Percentiles rank a stretch among this genome's conserved stretches.
Evolutionary conservation across 2,888 invertebrate species (phyloP).

Genomic region (Apamea sordens): DNA sequence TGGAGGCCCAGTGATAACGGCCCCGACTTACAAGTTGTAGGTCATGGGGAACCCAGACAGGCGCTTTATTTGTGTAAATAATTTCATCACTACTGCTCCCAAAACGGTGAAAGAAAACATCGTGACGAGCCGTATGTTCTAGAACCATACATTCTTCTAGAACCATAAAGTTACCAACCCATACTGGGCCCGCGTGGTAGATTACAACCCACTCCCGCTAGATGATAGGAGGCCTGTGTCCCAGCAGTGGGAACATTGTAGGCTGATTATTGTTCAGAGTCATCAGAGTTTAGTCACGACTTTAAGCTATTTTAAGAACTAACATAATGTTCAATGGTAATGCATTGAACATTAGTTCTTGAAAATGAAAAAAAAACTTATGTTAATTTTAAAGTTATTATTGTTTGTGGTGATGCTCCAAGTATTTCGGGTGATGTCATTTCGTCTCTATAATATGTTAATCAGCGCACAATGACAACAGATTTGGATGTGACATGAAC

Average conservation of each 20-base stretch:
- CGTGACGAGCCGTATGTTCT: no score
- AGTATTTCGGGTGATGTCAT: conserved; percentile 67
- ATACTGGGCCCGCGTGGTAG: no score
- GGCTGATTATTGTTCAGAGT: background rate
- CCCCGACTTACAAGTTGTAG: no score
- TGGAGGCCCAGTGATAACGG: no score
- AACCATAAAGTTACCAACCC: no score
- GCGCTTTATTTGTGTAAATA: no score
- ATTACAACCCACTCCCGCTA: no score
- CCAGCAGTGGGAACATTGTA: background rate
- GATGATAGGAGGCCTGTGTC: background rate
- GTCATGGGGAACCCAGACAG: no score
- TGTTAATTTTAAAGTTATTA: conserved; percentile 21
- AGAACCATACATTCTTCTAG: no score
- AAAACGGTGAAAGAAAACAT: no score
- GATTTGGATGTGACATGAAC: conserved; percentile 40
- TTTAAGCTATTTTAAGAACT: background rate
- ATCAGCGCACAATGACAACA: conserved; percentile 65
- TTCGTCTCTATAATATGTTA: conserved; percentile 65
- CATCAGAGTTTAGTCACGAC: conserved; percentile 35
- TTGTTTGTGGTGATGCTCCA: conserved; percentile 38
- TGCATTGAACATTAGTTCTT: conserved; percentile 14
- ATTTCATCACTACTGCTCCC: no score
- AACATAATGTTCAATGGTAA: conserved; percentile 6
- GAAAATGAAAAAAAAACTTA: no score